A percentile compares a stretch with the other conserved stretches of the same genome.
These are phyloP conservation scores for Euleptes europaea DNA, from an alignment of 2,113 vertebrate species.

Conservation along the genomic window DNA sequence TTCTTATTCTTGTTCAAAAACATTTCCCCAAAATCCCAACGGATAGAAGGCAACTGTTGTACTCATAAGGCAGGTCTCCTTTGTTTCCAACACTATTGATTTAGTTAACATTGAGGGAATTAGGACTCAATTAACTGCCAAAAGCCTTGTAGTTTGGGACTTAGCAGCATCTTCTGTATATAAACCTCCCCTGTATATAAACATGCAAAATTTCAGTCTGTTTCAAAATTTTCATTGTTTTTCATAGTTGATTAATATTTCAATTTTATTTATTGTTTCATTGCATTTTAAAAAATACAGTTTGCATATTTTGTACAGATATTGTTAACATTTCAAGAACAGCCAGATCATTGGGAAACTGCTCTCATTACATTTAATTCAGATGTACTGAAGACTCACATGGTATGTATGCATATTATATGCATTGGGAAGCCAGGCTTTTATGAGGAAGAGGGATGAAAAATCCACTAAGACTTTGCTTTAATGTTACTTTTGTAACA, in stretches of 20 bases:
- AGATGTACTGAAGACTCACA: not conserved
- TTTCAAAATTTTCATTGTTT: slow-evolving; percentile 21
- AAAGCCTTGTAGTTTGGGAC: slow-evolving; percentile 39
- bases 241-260: slow-evolving; percentile 37
- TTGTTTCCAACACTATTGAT: slow-evolving; percentile 58
- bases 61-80: slow-evolving; percentile 44
- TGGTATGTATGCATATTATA: not conserved
- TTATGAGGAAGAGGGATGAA: not conserved
- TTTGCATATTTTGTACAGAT: not conserved
- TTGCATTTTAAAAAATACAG: not conserved
- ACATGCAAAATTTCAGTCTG: slow-evolving; percentile 24
- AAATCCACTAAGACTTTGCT: not conserved
- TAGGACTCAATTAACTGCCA: slow-evolving; percentile 56
- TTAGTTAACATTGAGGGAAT: slow-evolving; percentile 39
- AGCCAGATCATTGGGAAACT: not conserved
- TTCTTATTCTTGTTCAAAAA: not conserved
- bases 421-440: not conserved
- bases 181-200: slow-evolving; percentile 42
- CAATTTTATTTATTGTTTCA: slow-evolving; percentile 41
- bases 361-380: not conserved
- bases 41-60: not conserved
- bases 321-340: too few species aligned
- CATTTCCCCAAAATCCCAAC: not conserved
- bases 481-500: not conserved
- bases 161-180: slow-evolving; percentile 44